A percentile compares a stretch with the other conserved stretches of the same genome.
Evolutionary conservation across 2,888 invertebrate species (phyloP).

Genomic region (Ochlodes sylvanus): DNA sequence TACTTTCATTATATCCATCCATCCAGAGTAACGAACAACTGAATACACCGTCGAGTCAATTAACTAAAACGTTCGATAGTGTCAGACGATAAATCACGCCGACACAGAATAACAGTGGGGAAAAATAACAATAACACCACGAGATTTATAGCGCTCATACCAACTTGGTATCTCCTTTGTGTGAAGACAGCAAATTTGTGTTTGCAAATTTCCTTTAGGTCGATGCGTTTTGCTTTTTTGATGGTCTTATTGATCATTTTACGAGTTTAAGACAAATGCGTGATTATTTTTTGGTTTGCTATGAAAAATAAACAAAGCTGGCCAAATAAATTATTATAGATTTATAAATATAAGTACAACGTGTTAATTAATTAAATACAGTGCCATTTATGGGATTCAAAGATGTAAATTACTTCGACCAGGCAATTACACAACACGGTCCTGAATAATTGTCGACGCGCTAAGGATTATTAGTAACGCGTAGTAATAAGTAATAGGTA

Average conservation of each 20-base stretch:
- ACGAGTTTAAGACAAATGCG: no score
- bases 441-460: no score
- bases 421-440: no score
- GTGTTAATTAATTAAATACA: no score
- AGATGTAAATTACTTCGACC: no score
- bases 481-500: no score
- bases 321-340: no score
- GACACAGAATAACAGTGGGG: slow-evolving; percentile 48
- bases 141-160: slow-evolving; percentile 66
- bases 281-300: no score
- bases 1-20: slow-evolving; percentile 17
- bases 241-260: not conserved
- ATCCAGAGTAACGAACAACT: slow-evolving; percentile 2
- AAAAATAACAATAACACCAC: slow-evolving; percentile 65
- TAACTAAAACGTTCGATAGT: slow-evolving; percentile 49
- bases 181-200: slow-evolving; percentile 36
- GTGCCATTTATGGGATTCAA: no score
- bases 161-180: slow-evolving; percentile 36
- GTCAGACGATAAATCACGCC: slow-evolving; percentile 48
- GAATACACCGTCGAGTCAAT: slow-evolving; percentile 43
- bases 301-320: no score
- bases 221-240: slow-evolving; percentile 11
- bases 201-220: slow-evolving; percentile 28
- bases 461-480: no score
- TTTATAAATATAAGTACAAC: no score